Base-by-base conservation (phyloP, 2,888 invertebrate genomes). In the Electrophaes corylata region DNA sequence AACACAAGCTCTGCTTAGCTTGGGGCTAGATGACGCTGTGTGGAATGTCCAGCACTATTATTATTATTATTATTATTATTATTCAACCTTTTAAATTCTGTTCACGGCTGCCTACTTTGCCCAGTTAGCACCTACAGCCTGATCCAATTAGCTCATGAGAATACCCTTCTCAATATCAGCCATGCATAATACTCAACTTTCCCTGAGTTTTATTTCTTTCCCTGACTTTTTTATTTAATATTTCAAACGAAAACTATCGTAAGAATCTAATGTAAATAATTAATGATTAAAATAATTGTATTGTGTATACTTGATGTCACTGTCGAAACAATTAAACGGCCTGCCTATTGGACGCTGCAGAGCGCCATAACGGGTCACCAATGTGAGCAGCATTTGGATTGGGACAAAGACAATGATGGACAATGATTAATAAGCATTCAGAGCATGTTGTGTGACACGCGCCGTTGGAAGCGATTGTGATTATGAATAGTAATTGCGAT, bases 391-490 rank as follows among this genome's bases (percentile, higher is more conserved):
- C 54, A 31, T 41, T n/a, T 18, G 50, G 54, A 29, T 41, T 14
- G 39, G 43, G 48, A 50, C 57, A 60, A 47, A 53, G 49, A 12
- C 46, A 48, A 48, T 48, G 23, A 18, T 37, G 35, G 45, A 54
- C 54, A 54, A 47, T 56, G 50, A 60, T 47, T 54, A 52, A 57
- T 66, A 53, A 66, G 59, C 43, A 58, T 57, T 56, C 61, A 50
- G 60, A 60, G 51, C 60, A 59, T 54, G 37, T 37, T 16, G 37
- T 37, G 56, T 46, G 62, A 58, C 66, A 62, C 64, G 61, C 66
- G 51, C 51, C 50, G 51, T 14, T 48, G 47, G 45, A 49, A 44
- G 46, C 56, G 57, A 62, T 66, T 62, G 60, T 62, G 51, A 45
- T 51, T 16, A 51, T 49, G 55, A 46, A 55, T 60, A 60, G 55